Evolutionary conservation across 1,140 invertebrate species (phyloP).

Genomic region (Lanistes nyassanus): DNA sequence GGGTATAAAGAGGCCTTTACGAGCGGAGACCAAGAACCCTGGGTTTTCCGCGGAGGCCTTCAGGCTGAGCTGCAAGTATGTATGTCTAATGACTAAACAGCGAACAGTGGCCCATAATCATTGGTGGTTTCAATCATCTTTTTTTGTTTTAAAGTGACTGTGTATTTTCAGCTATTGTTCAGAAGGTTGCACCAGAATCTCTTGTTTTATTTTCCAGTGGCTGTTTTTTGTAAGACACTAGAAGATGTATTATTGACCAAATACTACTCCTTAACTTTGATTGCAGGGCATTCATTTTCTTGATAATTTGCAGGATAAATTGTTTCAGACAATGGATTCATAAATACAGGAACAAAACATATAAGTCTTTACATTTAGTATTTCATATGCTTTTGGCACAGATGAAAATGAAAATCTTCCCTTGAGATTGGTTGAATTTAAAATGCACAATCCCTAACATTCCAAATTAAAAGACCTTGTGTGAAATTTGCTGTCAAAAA

Average conservation of each 20-base stretch:
- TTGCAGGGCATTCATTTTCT: neutral
- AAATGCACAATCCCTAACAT: too few species aligned
- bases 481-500: too few species aligned
- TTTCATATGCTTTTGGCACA: too few species aligned
- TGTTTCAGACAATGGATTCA: too few species aligned
- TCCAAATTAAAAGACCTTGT: too few species aligned
- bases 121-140: too few species aligned
- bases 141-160: neutral
- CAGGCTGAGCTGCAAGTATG: slow-evolving; percentile 82
- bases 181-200: slow-evolving; percentile 9
- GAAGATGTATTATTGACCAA: neutral
- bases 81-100: slow-evolving; percentile 37
- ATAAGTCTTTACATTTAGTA: too few species aligned
- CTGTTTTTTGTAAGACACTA: too few species aligned
- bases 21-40: slow-evolving; percentile 95
- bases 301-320: slow-evolving; percentile 15
- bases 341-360: too few species aligned
- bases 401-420: too few species aligned
- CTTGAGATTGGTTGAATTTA: too few species aligned
- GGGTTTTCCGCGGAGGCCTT: slow-evolving; percentile 94
- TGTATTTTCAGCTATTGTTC: slow-evolving; percentile 2
- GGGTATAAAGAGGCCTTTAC: slow-evolving; percentile 96
- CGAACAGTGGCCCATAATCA: too few species aligned
- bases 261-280: slow-evolving; percentile 6
- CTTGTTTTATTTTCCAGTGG: neutral